Evolutionary conservation across 2,113 vertebrate genomes (phyloP).

Genomic region (Zapornia atra): DNA sequence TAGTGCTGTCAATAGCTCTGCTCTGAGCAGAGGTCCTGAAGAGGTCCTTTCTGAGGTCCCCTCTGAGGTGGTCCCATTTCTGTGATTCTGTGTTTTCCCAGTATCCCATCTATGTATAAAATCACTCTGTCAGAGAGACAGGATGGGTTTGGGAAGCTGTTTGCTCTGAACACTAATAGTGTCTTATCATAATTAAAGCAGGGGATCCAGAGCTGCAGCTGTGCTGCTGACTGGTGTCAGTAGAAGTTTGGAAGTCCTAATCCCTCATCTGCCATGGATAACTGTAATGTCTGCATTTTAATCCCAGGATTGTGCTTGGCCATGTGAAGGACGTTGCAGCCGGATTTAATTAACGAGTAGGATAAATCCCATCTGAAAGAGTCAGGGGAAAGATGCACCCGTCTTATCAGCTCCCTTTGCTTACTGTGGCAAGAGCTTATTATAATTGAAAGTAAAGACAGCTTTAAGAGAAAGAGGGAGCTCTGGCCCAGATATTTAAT

Average conservation of each 20-base stretch:
- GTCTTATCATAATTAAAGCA: conserved; percentile 19
- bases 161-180: conserved; percentile 19
- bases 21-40: neutral
- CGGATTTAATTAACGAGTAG: conserved; percentile 59
- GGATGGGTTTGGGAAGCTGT: neutral
- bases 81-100: neutral
- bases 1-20: neutral
- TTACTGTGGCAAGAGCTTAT: conserved; percentile 19
- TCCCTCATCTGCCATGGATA: conserved; percentile 50
- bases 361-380: conserved; percentile 38
- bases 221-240: conserved; percentile 46
- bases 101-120: neutral
- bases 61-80: neutral
- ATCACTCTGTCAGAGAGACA: neutral
- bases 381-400: conserved; percentile 6
- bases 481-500: conserved; percentile 20
- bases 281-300: conserved; percentile 68
- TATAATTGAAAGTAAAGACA: conserved; percentile 23
- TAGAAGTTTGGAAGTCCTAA: conserved; percentile 57
- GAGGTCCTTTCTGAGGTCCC: neutral
- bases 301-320: conserved; percentile 64
- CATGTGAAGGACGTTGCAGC: conserved; percentile 27
- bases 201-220: conserved; percentile 32
- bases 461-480: conserved; percentile 13
- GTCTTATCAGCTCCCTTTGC: neutral